Evolutionary conservation across 2,888 invertebrate genomes (phyloP), one percentile per base, ranked within the genome.

Genomic region (Hypolimnas misippus): DNA sequence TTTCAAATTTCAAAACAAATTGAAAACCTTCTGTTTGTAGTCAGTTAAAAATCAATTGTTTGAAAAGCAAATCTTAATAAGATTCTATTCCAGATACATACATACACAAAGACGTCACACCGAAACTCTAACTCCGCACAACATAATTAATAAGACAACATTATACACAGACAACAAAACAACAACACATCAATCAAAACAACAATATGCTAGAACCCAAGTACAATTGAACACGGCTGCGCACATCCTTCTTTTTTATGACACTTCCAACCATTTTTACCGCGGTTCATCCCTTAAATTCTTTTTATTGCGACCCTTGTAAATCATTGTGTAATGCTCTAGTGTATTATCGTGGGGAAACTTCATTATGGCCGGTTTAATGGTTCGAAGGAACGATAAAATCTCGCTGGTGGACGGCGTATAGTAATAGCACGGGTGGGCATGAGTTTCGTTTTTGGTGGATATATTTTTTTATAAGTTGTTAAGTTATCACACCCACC

Each of bases 331-430:
- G 88, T 89, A 87, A 90, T 89, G 89, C 91, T 81, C 80, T 82
- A 87, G 87, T 90, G 89, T 89, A 91, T 91, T 92, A 90, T n/a
- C n/a, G n/a, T 79, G 79, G 83, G 84, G 89, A 89, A 89, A 92
- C 90, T 92, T 92, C 91, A 92, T 92, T 91, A 92, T 88, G 90
- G 89, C 79, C 84, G 87, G 89, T 90, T 92, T 92, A 92, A 92
- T 92, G 91, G 91, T 84, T 86, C 83, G 88, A 81, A 90, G 89
- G 86, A 88, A 81, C 89, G 90, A 92, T 91, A 91, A 90, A 90
- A 91, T 91, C 90, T 87, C 82, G 87, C 87, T 79, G 82, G 82
- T 82, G 83, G 73, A 71, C 75, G 77, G 74, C 75, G 76, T 74
- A 76, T 76, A 69, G 81, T 78, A 78, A 80, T 78, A 72, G 76